Percentiles rank a stretch among this genome's conserved stretches.
Conservation (phyloP, 1,140 invertebrate species). For the Ceratina japonica region DNA sequence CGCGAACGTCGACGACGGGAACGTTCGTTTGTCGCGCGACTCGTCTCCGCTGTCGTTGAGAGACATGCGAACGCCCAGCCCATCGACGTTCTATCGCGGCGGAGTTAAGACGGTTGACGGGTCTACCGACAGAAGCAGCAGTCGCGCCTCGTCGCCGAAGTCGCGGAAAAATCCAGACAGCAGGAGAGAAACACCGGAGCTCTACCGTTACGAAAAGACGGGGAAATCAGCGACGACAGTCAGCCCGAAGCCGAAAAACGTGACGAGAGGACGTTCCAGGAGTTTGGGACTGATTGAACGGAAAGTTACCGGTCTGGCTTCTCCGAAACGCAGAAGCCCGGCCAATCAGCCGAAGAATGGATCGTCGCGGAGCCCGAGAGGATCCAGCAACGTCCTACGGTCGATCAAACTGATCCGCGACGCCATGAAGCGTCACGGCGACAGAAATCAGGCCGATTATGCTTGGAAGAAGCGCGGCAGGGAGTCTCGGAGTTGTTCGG, state of each 20-base stretch:
- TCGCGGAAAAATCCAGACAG: neutral
- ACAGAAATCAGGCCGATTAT: neutral
- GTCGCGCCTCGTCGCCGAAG: neutral
- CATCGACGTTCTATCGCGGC: neutral
- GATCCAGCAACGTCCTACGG: constrained; percentile 28
- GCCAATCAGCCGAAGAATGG: neutral
- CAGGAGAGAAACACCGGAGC: constrained; percentile 14
- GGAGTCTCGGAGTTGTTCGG: neutral
- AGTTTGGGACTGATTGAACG: neutral
- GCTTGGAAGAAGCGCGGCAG: neutral
- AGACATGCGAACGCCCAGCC: neutral
- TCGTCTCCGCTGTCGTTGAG: constrained; percentile 24
- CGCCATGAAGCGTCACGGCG: constrained; percentile 27
- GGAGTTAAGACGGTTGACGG: neutral
- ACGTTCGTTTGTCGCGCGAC: neutral
- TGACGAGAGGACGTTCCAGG: neutral
- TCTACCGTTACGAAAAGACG: constrained; percentile 29
- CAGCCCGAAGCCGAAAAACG: neutral
- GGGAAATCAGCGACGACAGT: constrained; percentile 21
- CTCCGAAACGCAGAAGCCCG: neutral
- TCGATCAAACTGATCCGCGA: constrained; percentile 48
- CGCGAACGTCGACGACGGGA: neutral
- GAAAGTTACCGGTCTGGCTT: too few relatives aligned
- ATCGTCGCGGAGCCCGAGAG: constrained; percentile 23
- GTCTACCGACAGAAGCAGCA: neutral